Conservation (phyloP, 1,140 invertebrate species). For the Bombus huntii region DNA sequence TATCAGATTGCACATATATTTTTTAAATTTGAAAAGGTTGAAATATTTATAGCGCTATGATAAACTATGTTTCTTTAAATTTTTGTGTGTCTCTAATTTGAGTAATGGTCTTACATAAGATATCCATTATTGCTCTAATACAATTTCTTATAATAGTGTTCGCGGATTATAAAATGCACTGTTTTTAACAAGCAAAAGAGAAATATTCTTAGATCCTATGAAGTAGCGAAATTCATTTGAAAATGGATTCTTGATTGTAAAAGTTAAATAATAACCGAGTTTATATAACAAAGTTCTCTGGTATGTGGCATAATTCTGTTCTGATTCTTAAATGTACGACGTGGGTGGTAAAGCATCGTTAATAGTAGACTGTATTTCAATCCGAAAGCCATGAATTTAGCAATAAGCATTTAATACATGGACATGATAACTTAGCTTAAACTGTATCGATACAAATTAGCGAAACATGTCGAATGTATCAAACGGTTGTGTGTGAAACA, state of each 20-base stretch:
- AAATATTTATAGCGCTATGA: too few species aligned
- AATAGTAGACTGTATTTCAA: slow-evolving; percentile 3
- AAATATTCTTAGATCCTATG: background rate
- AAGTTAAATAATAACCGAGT: background rate
- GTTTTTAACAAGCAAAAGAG: background rate
- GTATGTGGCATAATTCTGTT: slow-evolving; percentile 15
- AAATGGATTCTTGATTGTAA: background rate
- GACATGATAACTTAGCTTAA: background rate
- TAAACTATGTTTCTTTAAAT: background rate
- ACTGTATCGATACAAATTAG: background rate
- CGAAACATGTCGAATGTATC: background rate
- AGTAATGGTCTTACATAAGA: background rate
- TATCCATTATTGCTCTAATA: background rate
- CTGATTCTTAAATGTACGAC: slow-evolving; percentile 6
- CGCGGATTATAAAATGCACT: background rate
- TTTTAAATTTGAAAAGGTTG: background rate
- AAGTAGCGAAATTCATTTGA: background rate
- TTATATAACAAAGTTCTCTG: slow-evolving; percentile 32
- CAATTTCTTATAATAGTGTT: background rate
- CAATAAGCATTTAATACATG: background rate
- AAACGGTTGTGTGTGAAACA: background rate
- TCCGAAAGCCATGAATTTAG: slow-evolving; percentile 16
- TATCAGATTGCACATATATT: background rate
- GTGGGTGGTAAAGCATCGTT: slow-evolving; percentile 29
- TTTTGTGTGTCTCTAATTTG: background rate